A percentile compares a stretch with the other conserved stretches of the same genome.
phyloP scores from a whole-genome alignment of 64 coral and sea anemone species.

The Porites australiensis region DNA sequence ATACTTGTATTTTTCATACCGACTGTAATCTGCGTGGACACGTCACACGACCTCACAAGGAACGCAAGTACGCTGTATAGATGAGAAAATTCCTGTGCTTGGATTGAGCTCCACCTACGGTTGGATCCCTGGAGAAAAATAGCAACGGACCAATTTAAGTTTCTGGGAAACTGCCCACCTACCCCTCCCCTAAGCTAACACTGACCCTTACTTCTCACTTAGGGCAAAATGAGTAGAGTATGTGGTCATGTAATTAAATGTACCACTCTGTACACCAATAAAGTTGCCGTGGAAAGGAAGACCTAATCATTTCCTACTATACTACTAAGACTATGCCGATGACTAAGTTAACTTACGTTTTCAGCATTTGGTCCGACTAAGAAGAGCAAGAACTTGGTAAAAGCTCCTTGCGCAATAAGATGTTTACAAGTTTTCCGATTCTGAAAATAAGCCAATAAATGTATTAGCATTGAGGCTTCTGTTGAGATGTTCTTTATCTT shows the following conservation, averaged over 20 bases:
- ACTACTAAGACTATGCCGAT: no score
- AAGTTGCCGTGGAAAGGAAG: no score
- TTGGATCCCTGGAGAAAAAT: slow-evolving; percentile 40
- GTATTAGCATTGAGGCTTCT: background rate
- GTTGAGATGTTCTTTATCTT: background rate
- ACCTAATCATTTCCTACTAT: no score
- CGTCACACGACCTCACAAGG: slow-evolving; percentile 85
- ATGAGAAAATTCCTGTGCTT: slow-evolving; percentile 87
- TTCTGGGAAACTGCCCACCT: no score
- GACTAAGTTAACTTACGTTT: slow-evolving; percentile 60
- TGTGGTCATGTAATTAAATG: background rate
- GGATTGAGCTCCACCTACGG: slow-evolving; percentile 88
- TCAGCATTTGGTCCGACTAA: slow-evolving; percentile 86
- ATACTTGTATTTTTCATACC: slow-evolving; percentile 1
- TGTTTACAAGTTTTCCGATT: slow-evolving; percentile 82
- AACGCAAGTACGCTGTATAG: slow-evolving; percentile 87
- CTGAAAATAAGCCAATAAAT: slow-evolving; percentile 13
- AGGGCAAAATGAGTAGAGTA: no score
- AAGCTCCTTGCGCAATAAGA: slow-evolving; percentile 72
- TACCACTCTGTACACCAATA: no score
- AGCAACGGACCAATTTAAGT: background rate
- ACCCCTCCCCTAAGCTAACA: no score
- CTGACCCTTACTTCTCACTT: no score
- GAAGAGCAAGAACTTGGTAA: slow-evolving; percentile 80
- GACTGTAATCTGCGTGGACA: slow-evolving; percentile 72